phyloP scores from a whole-genome alignment of 2,888 invertebrate species.

The Agrotis puta region DNA sequence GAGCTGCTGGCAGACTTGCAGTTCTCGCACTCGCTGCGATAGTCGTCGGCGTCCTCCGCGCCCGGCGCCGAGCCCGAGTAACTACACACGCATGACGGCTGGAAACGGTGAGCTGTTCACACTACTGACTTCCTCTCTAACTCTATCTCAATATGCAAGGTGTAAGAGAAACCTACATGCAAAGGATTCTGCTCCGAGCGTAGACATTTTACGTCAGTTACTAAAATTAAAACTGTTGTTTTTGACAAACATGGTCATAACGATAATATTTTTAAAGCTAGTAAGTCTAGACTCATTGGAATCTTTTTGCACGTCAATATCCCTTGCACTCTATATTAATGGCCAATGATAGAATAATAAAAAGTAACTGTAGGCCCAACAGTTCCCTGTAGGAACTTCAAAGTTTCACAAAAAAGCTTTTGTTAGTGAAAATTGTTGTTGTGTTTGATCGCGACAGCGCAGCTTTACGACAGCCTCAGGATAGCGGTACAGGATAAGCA shows the following conservation, averaged over 20 bases:
- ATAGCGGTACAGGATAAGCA: too few species aligned
- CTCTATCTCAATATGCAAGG: not conserved
- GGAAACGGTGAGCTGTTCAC: constrained; percentile 52
- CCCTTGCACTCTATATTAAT: not conserved
- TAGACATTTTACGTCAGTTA: too few species aligned
- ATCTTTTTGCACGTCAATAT: not conserved
- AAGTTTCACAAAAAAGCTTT: not conserved
- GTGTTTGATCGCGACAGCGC: too few species aligned
- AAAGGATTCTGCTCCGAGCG: too few species aligned
- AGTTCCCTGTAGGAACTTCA: too few species aligned
- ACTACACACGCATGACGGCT: constrained; percentile 89
- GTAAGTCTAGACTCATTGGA: too few species aligned
- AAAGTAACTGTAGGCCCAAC: not conserved
- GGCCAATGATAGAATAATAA: not conserved
- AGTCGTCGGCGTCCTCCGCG: constrained; percentile 92
- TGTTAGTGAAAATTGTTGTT: too few species aligned
- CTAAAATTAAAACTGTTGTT: too few species aligned
- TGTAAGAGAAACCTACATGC: not conserved
- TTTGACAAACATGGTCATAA: too few species aligned
- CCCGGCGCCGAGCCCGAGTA: constrained; percentile 80
- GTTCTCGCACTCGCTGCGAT: constrained; percentile 96
- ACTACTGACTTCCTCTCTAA: constrained; percentile 14
- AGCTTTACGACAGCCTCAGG: too few species aligned
- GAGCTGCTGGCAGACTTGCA: constrained; percentile 95
- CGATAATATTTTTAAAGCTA: too few species aligned